Percentiles rank a stretch among this genome's conserved stretches.
These are phyloP conservation scores for Oryzias dopingdopingensis DNA, from an alignment of 2,797 vertebrate genomes.

Conservation along the genomic window DNA sequence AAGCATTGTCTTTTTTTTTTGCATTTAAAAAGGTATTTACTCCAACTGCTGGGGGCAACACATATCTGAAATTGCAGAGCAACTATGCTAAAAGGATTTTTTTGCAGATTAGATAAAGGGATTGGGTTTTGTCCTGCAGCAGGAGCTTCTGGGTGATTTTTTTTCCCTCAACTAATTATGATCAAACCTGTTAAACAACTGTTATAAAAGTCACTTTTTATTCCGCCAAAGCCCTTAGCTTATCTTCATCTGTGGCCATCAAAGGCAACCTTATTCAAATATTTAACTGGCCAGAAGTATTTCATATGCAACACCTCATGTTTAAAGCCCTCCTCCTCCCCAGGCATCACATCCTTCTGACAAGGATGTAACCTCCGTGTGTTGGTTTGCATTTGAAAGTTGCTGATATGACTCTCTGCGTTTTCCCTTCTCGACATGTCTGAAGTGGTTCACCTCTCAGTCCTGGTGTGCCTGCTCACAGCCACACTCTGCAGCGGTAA, in stretches of 20 bases:
- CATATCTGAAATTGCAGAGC: too few species aligned
- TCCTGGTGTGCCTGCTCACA: conserved; percentile 40
- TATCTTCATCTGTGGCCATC: conserved; percentile 1
- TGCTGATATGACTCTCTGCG: conserved; percentile 16
- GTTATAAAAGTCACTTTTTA: neutral
- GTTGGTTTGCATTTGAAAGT: conserved; percentile 5
- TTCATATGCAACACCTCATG: conserved; percentile 11
- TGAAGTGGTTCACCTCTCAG: conserved; percentile 39
- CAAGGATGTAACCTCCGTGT: conserved; percentile 58
- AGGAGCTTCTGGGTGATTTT: too few species aligned
- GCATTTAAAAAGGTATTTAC: too few species aligned
- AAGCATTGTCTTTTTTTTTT: too few species aligned
- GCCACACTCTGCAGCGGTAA: conserved; percentile 33
- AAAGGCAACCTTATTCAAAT: conserved; percentile 53
- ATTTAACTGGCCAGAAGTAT: conserved; percentile 41
- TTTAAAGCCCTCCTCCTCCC: conserved; percentile 41
- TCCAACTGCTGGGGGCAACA: too few species aligned
- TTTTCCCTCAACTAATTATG: too few species aligned
- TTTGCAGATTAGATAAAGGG: too few species aligned
- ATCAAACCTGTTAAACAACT: neutral
- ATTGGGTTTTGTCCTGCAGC: too few species aligned
- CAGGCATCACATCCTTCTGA: conserved; percentile 64
- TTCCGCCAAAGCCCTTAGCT: conserved; percentile 1
- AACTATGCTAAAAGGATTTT: too few species aligned
- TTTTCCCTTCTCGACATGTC: conserved; percentile 54